phyloP scores from a whole-genome alignment of 1,140 invertebrate genomes.

The Eciton burchellii region DNA sequence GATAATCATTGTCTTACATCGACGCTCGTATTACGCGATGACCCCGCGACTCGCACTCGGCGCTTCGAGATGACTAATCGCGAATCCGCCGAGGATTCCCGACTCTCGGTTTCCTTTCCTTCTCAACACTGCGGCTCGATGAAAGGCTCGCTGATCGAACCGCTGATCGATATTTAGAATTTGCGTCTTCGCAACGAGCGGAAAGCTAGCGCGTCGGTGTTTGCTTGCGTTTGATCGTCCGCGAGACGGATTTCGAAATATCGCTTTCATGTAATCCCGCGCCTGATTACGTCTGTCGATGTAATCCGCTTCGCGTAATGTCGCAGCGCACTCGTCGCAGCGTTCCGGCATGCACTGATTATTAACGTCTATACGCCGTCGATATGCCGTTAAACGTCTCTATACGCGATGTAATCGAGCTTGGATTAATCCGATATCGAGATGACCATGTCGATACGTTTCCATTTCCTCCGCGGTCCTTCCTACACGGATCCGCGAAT shows the following conservation, averaged over 20 bases:
- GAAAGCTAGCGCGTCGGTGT: too few species aligned
- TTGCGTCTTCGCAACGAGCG: too few species aligned
- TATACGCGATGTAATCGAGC: too few species aligned
- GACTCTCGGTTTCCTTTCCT: conserved; percentile 52
- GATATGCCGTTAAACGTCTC: too few species aligned
- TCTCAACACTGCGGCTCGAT: background rate
- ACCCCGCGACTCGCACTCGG: background rate
- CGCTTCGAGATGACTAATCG: conserved; percentile 66
- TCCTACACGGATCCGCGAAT: conserved; percentile 25
- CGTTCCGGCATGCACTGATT: too few species aligned
- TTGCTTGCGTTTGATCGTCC: too few species aligned
- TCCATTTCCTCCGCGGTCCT: background rate
- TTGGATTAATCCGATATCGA: too few species aligned
- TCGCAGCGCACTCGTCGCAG: too few species aligned
- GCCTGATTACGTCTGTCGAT: too few species aligned
- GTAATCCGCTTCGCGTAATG: too few species aligned
- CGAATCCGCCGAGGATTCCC: conserved; percentile 55
- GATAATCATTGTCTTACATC: conserved; percentile 84
- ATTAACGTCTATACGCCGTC: too few species aligned
- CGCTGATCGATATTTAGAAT: background rate
- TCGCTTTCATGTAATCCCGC: background rate
- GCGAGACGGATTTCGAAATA: too few species aligned
- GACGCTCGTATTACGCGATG: conserved; percentile 67
- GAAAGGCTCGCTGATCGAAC: background rate
- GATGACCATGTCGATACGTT: background rate